Evolutionary conservation across 2,797 vertebrate genomes (phyloP).

Genomic region (Tapirus indicus): DNA sequence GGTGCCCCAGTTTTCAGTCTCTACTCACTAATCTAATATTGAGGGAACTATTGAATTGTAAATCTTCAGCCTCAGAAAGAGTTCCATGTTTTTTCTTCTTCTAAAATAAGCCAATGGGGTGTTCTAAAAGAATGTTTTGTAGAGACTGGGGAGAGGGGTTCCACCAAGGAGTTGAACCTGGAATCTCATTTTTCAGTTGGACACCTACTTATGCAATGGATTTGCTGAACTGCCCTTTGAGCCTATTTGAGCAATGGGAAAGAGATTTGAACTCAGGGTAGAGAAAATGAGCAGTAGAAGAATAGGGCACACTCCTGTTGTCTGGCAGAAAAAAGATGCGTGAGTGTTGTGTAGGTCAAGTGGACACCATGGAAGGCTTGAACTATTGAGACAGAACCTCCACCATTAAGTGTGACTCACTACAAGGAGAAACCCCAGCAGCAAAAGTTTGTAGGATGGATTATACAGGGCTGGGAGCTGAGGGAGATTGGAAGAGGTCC

Average conservation of each 20-base stretch:
- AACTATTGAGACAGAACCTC: neutral
- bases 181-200: constrained; percentile 48
- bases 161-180: neutral
- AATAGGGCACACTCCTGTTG: neutral
- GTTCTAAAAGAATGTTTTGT: neutral
- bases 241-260: neutral
- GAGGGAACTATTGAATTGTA: neutral
- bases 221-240: neutral
- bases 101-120: neutral
- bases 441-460: neutral
- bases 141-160: neutral
- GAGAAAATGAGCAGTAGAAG: neutral
- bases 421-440: neutral
- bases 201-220: neutral
- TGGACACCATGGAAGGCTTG: neutral
- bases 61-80: neutral
- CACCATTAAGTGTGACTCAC: neutral
- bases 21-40: neutral
- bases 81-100: neutral
- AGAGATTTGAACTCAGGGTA: neutral
- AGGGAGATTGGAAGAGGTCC: neutral
- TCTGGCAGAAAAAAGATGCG: neutral
- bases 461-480: neutral
- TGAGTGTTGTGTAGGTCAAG: neutral
- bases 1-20: neutral